phyloP scores from a whole-genome alignment of 2,113 vertebrate species.

The Carassius carassius region DNA sequence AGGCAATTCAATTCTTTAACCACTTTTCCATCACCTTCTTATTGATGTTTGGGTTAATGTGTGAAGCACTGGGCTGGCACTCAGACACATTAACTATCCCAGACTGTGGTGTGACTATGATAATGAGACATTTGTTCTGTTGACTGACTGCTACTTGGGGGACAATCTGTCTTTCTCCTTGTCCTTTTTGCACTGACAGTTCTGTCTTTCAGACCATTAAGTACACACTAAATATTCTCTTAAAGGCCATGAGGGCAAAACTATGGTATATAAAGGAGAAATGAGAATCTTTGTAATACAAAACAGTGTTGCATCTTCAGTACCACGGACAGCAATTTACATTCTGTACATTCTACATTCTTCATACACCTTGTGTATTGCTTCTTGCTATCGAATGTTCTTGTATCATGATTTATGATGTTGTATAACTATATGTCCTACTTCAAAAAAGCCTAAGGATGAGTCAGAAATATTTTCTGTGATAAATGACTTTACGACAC shows the following conservation, averaged over 20 bases:
- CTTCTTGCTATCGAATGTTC: background rate
- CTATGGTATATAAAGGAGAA: background rate
- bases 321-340: constrained; percentile 5
- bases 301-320: constrained; percentile 10
- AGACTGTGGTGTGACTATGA: constrained; percentile 3
- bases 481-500: background rate
- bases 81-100: constrained; percentile 45
- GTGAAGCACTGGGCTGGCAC: background rate
- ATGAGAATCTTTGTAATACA: background rate
- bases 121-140: background rate
- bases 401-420: background rate
- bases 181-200: constrained; percentile 20
- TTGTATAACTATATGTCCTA: background rate
- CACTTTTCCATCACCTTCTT: background rate
- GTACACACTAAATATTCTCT: background rate
- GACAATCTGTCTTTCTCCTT: constrained; percentile 42
- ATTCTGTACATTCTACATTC: background rate
- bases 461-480: background rate
- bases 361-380: background rate
- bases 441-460: background rate
- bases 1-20: background rate
- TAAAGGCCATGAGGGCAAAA: background rate
- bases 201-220: background rate
- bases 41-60: background rate
- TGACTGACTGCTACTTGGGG: constrained; percentile 17